Evolutionary conservation across 2,797 vertebrate species (phyloP), one percentile per base, ranked within the genome.

Genomic region (Saxicola maurus): DNA sequence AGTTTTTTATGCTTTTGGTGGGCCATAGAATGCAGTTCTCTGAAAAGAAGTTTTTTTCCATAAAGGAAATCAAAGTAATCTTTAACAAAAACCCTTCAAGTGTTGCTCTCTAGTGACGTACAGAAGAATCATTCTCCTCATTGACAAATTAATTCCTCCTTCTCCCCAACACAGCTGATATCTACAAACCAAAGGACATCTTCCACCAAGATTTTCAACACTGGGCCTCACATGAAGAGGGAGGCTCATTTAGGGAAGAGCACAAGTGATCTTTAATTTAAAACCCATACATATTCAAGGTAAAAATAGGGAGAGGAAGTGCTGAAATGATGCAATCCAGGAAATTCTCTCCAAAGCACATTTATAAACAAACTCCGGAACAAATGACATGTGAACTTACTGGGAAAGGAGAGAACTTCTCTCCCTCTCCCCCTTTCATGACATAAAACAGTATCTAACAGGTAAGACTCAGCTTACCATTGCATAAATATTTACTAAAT

Each of bases 401-500:
- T 18, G 38, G 35, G 45, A 56, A 67, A 66, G 15, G 6, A 69
- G 28, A 78, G 12, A 83, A 81, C 59, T 72, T 91, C 59, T 20
- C n/a, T 52, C 65, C n/a, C 3, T 69, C 25, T 64, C 30, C 43
- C 64, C 67, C 43, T 16, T 79, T 42, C 11, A 60, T 45, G 75
- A 80, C n/a, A 90, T 11, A 55, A 84, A 67, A 4, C 25, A 85
- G 31, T 66, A 86, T 37, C 25, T 46, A 88, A 75, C 72, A 84
- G 60, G 79, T 88, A 84, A 94, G 74, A 89, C 62, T 93, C 61
- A 69, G 53, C 64, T 92, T 91, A 82, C 42, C 21, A 42, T 14
- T 71, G 52, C 42, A 84, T 79, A 93, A 95, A 91, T 81, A 92
- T 95, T 82, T 65, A 92, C 71, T 59, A 23, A 55, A 61, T 11